These are phyloP conservation scores for Rachycentron canadum DNA, from an alignment of 2,797 vertebrate genomes.

Conservation along the genomic window DNA sequence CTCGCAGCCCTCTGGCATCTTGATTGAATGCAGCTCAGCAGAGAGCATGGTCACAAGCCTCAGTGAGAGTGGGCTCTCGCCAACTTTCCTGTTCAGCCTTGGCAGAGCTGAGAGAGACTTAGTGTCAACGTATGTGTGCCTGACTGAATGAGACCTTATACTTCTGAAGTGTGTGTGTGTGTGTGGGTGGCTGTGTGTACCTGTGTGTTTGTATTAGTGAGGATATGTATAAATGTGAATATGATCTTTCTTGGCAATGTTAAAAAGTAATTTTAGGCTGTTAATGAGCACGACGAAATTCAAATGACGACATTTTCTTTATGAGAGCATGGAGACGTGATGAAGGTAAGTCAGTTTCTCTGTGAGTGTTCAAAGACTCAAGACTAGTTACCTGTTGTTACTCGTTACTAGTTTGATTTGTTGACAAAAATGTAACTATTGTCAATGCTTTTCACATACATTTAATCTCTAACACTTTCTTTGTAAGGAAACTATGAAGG, in stretches of 20 bases:
- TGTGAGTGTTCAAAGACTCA: neutral
- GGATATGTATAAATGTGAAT: neutral
- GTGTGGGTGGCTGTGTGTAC: neutral
- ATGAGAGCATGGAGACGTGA: neutral
- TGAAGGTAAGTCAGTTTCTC: neutral
- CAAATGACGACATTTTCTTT: neutral
- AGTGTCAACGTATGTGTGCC: conserved; percentile 20
- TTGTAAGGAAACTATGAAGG: too few species aligned
- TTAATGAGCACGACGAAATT: conserved; percentile 18
- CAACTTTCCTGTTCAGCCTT: conserved; percentile 63
- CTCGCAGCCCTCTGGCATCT: conserved; percentile 38
- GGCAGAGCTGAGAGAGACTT: conserved; percentile 41
- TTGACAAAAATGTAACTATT: too few species aligned
- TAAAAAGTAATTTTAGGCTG: conserved; percentile 18
- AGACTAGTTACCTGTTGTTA: too few species aligned
- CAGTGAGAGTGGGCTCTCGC: neutral
- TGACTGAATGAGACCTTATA: conserved; percentile 35
- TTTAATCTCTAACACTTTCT: too few species aligned
- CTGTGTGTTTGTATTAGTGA: neutral
- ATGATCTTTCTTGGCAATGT: neutral
- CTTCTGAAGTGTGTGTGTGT: conserved; percentile 15
- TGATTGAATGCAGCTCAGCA: conserved; percentile 62
- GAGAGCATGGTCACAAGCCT: conserved; percentile 57
- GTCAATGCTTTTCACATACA: too few species aligned
- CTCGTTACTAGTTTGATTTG: too few species aligned